These are phyloP conservation scores for Oxytorus armatus DNA, from an alignment of 2,888 invertebrate genomes.

Conservation along the genomic window DNA sequence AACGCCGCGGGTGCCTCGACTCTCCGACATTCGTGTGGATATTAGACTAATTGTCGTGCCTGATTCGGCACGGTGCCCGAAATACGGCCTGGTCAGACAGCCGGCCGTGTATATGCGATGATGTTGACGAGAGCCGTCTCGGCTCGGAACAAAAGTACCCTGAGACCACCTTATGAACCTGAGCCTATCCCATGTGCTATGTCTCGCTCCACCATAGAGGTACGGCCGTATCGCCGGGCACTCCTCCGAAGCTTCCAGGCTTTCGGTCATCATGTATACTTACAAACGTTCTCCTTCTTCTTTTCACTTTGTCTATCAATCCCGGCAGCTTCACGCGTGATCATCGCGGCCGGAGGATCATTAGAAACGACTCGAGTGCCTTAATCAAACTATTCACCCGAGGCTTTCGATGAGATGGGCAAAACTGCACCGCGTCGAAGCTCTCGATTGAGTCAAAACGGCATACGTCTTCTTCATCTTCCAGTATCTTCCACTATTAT, in stretches of 20 bases:
- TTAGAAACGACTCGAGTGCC: conserved; percentile 73
- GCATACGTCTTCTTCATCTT: conserved; percentile 58
- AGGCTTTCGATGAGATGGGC: too few species aligned
- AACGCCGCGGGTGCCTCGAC: conserved; percentile 2
- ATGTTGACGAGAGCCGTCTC: conserved; percentile 48
- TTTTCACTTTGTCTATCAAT: background rate
- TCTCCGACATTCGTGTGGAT: conserved; percentile 75
- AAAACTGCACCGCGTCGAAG: conserved; percentile 37
- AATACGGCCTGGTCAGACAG: conserved; percentile 80
- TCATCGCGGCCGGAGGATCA: conserved; percentile 22
- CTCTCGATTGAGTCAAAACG: conserved; percentile 50
- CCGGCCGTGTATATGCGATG: conserved; percentile 68
- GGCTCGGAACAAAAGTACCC: conserved; percentile 76
- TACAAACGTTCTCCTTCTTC: background rate
- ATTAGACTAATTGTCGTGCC: conserved; percentile 82
- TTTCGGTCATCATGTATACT: conserved; percentile 14
- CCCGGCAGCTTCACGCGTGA: conserved; percentile 41
- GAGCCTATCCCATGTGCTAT: conserved; percentile 1
- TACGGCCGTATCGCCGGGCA: too few species aligned
- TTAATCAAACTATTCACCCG: too few species aligned
- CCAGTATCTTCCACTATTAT: conserved; percentile 39
- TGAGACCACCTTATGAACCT: conserved; percentile 38
- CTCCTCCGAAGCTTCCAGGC: conserved; percentile 30
- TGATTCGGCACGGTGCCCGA: conserved; percentile 80
- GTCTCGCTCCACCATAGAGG: conserved; percentile 52